Base-by-base conservation (phyloP, 2,113 vertebrate species). In the Gopherus flavomarginatus region DNA sequence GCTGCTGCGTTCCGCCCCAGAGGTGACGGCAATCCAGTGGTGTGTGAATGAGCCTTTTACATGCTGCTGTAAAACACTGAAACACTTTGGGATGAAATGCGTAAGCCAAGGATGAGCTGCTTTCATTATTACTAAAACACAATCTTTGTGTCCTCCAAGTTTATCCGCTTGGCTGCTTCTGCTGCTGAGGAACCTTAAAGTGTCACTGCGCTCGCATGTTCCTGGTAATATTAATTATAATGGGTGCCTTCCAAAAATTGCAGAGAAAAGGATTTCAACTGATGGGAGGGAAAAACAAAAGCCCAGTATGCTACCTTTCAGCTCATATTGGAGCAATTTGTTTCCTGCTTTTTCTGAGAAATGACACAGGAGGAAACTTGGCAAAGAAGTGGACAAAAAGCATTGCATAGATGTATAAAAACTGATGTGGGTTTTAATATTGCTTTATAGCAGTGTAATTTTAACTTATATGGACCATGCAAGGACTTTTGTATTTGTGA, bases 111-210 rank as follows among this genome's bases (percentile, higher is more conserved):
- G n/a, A 38, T 19, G 78, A 49, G 77, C 75, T 35, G 10, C 21
- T 35, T 4, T 87, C 54, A 17, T 27, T 6, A 0, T 1, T 19
- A 4, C 78, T 1, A 0, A 4, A 42, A 9, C 14, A 0, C 10
- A 3, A 5, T 0, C 29, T 5, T 1, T 29, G 29, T 8, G 52
- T 38, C 81, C 90, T 5, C 1, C 1, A 6, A 81, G 0, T 52
- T 83, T n/a, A 7, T 7, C 59, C 11, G 38, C 54, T 49, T 2
- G 0, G 54, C 77, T 2, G 2, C 50, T 83, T 77, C 19, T 1
- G 11, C 72, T 26, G 81, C 81, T 1, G 2, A 50, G 85, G 81
- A 87, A 0, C 83, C 3, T 2, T 0, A 82, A n/a, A 17, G 82
- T 85, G 1, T 5, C 0, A 0, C 0, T 35, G 2, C 4, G 84